Evolutionary conservation across 2,113 vertebrate species (phyloP), one percentile per base, ranked within the genome.

Genomic region (Seriola rivoliana): DNA sequence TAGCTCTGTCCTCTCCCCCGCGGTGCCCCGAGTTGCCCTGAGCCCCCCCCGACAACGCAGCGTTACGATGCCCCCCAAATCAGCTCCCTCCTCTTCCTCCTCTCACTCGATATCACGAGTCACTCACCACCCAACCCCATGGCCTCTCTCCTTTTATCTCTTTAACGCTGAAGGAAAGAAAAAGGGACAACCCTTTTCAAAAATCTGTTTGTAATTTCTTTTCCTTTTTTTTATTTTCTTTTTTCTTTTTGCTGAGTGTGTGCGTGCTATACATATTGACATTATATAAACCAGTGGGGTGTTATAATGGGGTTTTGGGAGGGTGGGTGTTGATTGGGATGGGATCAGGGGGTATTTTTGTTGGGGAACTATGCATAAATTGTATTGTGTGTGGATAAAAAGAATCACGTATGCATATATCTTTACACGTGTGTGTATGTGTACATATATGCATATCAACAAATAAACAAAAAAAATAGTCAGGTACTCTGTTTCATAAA

Each of bases 401-500:
- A 90, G 82, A 89, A 91, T 91, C 85, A 92, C 80, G 81, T 93
- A 94, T 94, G 94, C 94, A 93, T 95, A 94, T 94, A 94, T 93
- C 83, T 93, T 85, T 91, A 93, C 93, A 89, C 86, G 80, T 91
- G 90, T 80, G 80, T 84, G 67, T 89, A 85, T 92, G 93, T 94
- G 92, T 94, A 92, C 85, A 91, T 94, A 92, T 94, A 93, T 94
- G 93, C 91, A 93, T 92, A 94, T 93, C 89, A 93, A 91, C 92
- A 94, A 93, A 93, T 84, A 90, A 91, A 88, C 80, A 93, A 90
- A 94, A 95, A 95, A 95, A 95, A 96, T 97, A 96, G 97, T 98
- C 98, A 99, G 98, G 97, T 99, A 99, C 98, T 99, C 96, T 97
- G 96, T 98, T 97, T 98, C 97, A 98, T 98, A 90, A 92, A 97